Evolutionary conservation across 2,113 vertebrate genomes (phyloP).

Genomic region (Colistium nudipinnis): DNA sequence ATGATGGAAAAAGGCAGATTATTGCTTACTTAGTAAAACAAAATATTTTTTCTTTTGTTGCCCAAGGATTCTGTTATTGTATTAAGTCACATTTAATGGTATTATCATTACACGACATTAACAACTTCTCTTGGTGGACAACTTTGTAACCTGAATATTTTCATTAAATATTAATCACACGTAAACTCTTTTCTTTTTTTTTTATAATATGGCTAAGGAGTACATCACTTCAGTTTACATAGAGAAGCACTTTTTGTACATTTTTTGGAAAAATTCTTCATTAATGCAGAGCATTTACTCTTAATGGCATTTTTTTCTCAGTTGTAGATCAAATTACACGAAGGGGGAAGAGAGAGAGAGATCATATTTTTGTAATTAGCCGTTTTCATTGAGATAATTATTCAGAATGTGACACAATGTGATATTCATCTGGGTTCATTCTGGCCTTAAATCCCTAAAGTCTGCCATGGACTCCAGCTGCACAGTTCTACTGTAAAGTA

Average conservation of each 20-base stretch:
- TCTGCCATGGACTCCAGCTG: constrained; percentile 73
- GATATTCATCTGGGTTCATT: constrained; percentile 72
- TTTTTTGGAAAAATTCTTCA: constrained; percentile 60
- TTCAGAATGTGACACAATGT: constrained; percentile 70
- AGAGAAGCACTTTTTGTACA: constrained; percentile 10
- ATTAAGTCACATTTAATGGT: too few species aligned
- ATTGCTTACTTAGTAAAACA: too few species aligned
- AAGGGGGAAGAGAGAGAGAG: constrained; percentile 10
- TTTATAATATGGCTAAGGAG: constrained; percentile 10
- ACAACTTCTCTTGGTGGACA: too few species aligned
- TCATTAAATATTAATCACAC: neutral
- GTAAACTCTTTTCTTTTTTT: neutral
- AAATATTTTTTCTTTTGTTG: too few species aligned
- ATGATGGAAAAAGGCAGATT: too few species aligned
- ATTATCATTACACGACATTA: too few species aligned
- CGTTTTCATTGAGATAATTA: constrained; percentile 78
- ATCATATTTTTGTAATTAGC: constrained; percentile 68
- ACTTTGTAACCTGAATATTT: neutral
- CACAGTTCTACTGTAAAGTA: constrained; percentile 25
- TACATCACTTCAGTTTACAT: constrained; percentile 1
- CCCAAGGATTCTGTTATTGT: too few species aligned
- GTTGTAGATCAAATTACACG: constrained; percentile 55
- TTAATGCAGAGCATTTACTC: constrained; percentile 24
- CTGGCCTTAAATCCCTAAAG: constrained; percentile 68
- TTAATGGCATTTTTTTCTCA: constrained; percentile 43